phyloP scores from a whole-genome alignment of 2,888 invertebrate species.

The Pollenia griseotomentosa region DNA sequence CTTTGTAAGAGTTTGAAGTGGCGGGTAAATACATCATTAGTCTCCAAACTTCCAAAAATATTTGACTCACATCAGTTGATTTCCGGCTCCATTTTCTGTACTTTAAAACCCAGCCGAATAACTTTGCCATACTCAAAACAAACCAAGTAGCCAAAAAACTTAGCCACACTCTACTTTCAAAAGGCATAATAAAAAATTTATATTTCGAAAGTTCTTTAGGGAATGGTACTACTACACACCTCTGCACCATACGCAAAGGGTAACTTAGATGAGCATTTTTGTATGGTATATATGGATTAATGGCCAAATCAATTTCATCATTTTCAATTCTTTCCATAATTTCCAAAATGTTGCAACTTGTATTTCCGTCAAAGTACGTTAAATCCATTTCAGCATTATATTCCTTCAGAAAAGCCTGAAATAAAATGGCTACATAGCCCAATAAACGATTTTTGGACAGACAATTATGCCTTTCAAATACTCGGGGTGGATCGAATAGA shows the following conservation, averaged over 20 bases:
- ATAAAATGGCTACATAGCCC: constrained; percentile 76
- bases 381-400: constrained; percentile 75
- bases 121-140: constrained; percentile 67
- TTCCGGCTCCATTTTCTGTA: background rate
- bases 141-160: constrained; percentile 70
- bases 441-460: constrained; percentile 1
- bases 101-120: constrained; percentile 34
- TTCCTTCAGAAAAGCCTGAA: constrained; percentile 73
- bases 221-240: constrained; percentile 76
- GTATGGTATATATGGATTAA: constrained; percentile 75
- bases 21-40: constrained; percentile 75
- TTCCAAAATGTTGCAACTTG: constrained; percentile 70
- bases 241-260: constrained; percentile 76
- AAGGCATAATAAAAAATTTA: constrained; percentile 77
- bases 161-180: constrained; percentile 74
- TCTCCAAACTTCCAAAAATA: constrained; percentile 73
- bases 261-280: constrained; percentile 74
- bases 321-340: constrained; percentile 72
- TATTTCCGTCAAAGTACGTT: constrained; percentile 69
- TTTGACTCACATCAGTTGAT: constrained; percentile 68
- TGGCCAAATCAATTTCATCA: constrained; percentile 75
- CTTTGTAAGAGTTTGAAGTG: constrained; percentile 6
- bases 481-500: constrained; percentile 77
- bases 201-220: constrained; percentile 75
- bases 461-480: constrained; percentile 68